Evolutionary conservation across 2,888 invertebrate genomes (phyloP), one percentile per base, ranked within the genome.

Genomic region (Druceiella hillmani): DNA sequence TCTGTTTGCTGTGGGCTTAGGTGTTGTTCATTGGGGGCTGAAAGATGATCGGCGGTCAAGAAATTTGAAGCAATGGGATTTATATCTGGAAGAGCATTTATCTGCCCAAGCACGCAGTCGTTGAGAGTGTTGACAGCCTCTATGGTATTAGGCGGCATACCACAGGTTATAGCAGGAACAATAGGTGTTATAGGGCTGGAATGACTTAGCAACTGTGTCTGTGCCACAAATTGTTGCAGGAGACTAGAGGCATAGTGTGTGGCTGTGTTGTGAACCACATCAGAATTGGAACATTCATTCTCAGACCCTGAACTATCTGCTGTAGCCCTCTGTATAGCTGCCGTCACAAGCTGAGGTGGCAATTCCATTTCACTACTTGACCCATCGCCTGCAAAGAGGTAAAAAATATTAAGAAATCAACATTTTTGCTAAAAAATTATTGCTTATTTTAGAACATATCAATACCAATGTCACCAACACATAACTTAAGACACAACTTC

Each of bases 221-320:
- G 87, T 33, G 81, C 85, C 41, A 82, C 87, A 54, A 88, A 88
- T 55, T 88, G 84, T 55, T 87, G 87, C 43, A 89, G 60, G 44
- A 89, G 60, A 36, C 81, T 82, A 10, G 85, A 83, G 41, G 84
- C 80, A 56, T 84, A 83, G 53, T 79, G 79, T 10, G 78, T 72
- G 29, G 74, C 70, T 46, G 64, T 69, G 47, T 64, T 68, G 51
- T 75, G 74, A 44, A 76, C 69, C 38, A 66, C 55, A 42, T 66
- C 71, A 3, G 75, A 67, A 45, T 70, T 72, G 1, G 74, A 72
- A 48, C 67, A 70, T 55, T 84, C 84, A 41, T 80, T 83, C 56
- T 86, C 86, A 2, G 83, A 84, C 22, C 83, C 80, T 26, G 81
- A 81, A 36, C 82, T 83, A 40, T 71, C 71, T 2, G 71, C 71